A percentile compares a stretch with the other conserved stretches of the same genome.
Conservation (phyloP, 2,888 invertebrate species). For the Schrankia costaestrigalis region DNA sequence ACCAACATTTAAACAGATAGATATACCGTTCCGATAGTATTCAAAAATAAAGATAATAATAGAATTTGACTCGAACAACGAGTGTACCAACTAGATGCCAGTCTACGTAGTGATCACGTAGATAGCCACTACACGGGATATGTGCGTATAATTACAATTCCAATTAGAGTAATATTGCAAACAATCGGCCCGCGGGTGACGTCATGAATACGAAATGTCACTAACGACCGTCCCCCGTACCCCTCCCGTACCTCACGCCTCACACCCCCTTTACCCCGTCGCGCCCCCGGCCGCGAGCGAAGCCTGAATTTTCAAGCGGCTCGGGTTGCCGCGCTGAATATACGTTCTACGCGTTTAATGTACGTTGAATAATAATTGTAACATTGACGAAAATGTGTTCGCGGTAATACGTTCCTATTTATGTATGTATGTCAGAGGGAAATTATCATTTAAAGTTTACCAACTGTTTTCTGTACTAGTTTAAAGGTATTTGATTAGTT, state of each 20-base stretch:
- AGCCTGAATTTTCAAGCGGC: slow-evolving; percentile 73
- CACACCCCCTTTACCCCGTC: slow-evolving; percentile 12
- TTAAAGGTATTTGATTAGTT: slow-evolving; percentile 1
- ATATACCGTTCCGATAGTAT: too few relatives aligned
- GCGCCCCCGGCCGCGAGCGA: slow-evolving; percentile 42
- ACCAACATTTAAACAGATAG: too few relatives aligned
- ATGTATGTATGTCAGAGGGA: slow-evolving; percentile 5
- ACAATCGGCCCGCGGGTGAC: slow-evolving; percentile 76
- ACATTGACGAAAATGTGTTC: slow-evolving; percentile 34
- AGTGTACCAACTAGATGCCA: slow-evolving; percentile 31
- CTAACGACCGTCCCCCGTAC: slow-evolving; percentile 66
- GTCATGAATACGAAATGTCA: slow-evolving; percentile 80
- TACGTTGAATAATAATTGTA: slow-evolving; percentile 38
- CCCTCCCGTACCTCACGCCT: slow-evolving; percentile 12
- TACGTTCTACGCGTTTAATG: slow-evolving; percentile 35
- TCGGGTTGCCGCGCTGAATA: slow-evolving; percentile 47
- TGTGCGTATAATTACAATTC: slow-evolving; percentile 75
- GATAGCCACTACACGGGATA: slow-evolving; percentile 50
- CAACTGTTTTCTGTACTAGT: background rate
- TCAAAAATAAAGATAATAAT: background rate
- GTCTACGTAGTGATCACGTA: slow-evolving; percentile 51
- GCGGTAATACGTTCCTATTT: slow-evolving; percentile 9
- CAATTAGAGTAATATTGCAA: slow-evolving; percentile 81
- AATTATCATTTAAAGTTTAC: slow-evolving; percentile 23
- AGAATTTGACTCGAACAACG: slow-evolving; percentile 15